phyloP scores from a whole-genome alignment of 2,888 invertebrate species.

The Morinoia aosen region DNA sequence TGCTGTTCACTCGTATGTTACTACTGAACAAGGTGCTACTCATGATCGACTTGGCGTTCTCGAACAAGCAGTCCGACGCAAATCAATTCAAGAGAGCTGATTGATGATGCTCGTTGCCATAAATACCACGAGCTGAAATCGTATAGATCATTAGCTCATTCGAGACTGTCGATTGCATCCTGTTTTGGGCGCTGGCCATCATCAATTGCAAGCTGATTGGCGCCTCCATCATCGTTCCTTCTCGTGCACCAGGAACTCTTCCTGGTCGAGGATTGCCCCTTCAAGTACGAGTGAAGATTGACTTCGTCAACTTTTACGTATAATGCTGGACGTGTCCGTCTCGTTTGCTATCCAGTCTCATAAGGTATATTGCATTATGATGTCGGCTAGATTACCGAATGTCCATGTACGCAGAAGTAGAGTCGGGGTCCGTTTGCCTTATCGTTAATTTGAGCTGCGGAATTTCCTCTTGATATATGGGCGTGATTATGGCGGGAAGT shows the following conservation, averaged over 20 bases:
- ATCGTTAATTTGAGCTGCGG: neutral
- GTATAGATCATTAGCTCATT: neutral
- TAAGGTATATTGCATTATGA: neutral
- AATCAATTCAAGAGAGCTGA: neutral
- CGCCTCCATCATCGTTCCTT: neutral
- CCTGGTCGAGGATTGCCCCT: neutral
- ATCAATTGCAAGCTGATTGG: neutral
- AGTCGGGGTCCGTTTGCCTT: neutral
- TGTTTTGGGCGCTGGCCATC: neutral
- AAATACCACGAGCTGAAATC: neutral
- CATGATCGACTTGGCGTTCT: neutral
- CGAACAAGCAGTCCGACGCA: neutral
- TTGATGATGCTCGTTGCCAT: neutral
- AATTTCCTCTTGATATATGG: neutral
- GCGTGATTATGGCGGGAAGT: neutral
- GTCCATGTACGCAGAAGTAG: neutral
- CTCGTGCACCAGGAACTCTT: neutral
- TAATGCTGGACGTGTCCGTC: neutral
- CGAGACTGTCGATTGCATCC: conserved; percentile 17
- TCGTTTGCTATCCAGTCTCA: neutral
- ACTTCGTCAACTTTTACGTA: neutral
- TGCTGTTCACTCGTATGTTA: neutral
- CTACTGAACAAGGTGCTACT: neutral
- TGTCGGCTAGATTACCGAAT: neutral
- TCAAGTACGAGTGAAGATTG: neutral